Evolutionary conservation across 2,797 vertebrate species (phyloP).

Genomic region (Hipposideros larvatus): DNA sequence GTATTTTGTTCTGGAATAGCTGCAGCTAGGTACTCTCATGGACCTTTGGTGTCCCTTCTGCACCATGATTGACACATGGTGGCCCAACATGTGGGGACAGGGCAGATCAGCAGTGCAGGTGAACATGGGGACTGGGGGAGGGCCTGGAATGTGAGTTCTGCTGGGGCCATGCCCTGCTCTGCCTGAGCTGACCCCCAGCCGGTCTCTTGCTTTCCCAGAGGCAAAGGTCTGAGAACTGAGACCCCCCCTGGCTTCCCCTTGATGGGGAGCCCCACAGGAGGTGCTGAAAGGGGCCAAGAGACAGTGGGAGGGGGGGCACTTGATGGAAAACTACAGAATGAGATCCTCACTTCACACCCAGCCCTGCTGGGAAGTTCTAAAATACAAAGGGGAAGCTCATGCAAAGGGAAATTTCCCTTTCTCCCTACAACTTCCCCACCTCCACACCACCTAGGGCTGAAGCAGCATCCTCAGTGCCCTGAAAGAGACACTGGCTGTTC

Average conservation of each 20-base stretch:
- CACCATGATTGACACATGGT: accelerated
- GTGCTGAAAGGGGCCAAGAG: neutral
- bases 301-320: neutral
- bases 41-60: neutral
- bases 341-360: neutral
- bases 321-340: conserved; percentile 79
- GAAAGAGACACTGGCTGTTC: neutral
- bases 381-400: conserved; percentile 61
- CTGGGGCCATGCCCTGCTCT: neutral
- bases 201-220: neutral
- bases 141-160: neutral
- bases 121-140: too few species aligned
- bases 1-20: neutral
- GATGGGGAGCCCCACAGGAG: neutral
- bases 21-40: neutral
- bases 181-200: neutral
- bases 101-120: neutral
- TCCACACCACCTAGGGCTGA: neutral
- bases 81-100: too few species aligned
- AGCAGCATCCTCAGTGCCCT: neutral
- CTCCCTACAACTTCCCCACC: conserved; percentile 56
- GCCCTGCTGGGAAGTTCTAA: conserved; percentile 48
- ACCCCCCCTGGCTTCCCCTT: neutral
- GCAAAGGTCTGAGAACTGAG: neutral
- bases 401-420: conserved; percentile 75